Percentiles rank a stretch among this genome's conserved stretches.
These are phyloP conservation scores for Vanacampus margaritifer DNA, from an alignment of 2,113 vertebrate genomes.

Conservation along the genomic window DNA sequence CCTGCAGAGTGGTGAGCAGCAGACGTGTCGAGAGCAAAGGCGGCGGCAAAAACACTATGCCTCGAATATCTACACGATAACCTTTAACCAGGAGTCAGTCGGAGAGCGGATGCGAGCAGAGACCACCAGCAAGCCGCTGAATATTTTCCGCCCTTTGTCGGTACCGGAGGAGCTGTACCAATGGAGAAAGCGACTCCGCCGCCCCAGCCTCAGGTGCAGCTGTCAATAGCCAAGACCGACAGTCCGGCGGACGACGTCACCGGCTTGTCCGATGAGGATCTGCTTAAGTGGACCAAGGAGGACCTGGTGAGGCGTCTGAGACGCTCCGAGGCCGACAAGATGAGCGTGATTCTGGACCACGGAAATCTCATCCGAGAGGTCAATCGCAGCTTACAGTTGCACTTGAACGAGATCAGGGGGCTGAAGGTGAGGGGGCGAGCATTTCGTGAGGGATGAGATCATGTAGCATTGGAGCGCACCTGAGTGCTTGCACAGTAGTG, in stretches of 20 bases:
- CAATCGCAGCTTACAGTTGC: conserved; percentile 94
- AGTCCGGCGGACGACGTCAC: conserved; percentile 85
- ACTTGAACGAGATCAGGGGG: conserved; percentile 95
- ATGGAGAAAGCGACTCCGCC: conserved; percentile 72
- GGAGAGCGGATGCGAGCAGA: conserved; percentile 61
- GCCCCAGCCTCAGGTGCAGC: conserved; percentile 67
- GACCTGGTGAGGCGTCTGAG: conserved; percentile 89
- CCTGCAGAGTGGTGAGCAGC: conserved; percentile 23
- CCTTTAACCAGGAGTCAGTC: conserved; percentile 34
- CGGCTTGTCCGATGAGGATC: conserved; percentile 89
- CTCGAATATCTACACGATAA: conserved; percentile 40
- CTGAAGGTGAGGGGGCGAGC: conserved; percentile 85
- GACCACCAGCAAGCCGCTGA: conserved; percentile 46
- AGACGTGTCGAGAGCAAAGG: conserved; percentile 41
- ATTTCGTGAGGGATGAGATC: conserved; percentile 58
- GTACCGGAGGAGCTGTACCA: conserved; percentile 54
- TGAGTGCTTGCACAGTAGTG: conserved; percentile 48
- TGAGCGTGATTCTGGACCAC: conserved; percentile 97
- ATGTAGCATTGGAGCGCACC: conserved; percentile 61
- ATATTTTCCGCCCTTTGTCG: conserved; percentile 57
- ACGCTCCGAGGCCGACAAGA: conserved; percentile 93
- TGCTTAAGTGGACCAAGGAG: conserved; percentile 93
- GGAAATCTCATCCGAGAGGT: conserved; percentile 97
- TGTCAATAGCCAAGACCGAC: conserved; percentile 74
- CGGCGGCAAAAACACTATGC: conserved; percentile 57